Evolutionary conservation across 2,797 vertebrate genomes (phyloP), one percentile per base, ranked within the genome.

Genomic region (Schizothorax lantsangensis): DNA sequence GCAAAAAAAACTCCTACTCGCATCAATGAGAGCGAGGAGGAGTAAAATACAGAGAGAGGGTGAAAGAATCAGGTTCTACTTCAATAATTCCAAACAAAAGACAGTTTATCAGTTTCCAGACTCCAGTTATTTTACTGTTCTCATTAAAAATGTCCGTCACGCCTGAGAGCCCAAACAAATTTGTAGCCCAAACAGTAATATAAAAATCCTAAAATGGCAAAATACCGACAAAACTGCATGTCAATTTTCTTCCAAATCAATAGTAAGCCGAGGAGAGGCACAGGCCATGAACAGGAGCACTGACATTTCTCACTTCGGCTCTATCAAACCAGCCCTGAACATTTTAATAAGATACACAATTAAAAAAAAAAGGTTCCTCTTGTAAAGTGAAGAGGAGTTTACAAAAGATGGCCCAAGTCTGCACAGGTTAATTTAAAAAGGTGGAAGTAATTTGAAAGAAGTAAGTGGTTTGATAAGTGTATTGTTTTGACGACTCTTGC

Each of bases 171-270:
- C 81, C 90, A 92, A 93, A 94, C 94, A 93, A 95, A 81, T 95
- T 94, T 95, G 91, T 90, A 94, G 92, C 93, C 93, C 92, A 94
- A 94, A 95, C 91, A 94, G 92, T 93, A 93, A 93, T 92, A 94
- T 91, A 93, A 93, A 95, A 94, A 94, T 91, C 89, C 92, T 93
- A 93, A 94, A 68, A 95, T 92, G 91, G 92, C 91, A 91, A 88
- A 88, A 89, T 87, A 91, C 87, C 19, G 92, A 93, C 92, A 93
- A 91, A 85, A 87, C 90, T 71, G 92, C 94, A 94, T 95, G 94
- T 94, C 94, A 94, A 95, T 95, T 95, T 95, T 91, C 86, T 88
- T 85, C 92, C 90, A 93, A 95, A 81, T 95, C 95, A 93, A 95
- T 95, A 95, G 90, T 92, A 93, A 89, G 93, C 92, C 88, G 89